A percentile compares a stretch with the other conserved stretches of the same genome.
Conservation (phyloP, 2,113 vertebrate species). For the Harpagus bidentatus region DNA sequence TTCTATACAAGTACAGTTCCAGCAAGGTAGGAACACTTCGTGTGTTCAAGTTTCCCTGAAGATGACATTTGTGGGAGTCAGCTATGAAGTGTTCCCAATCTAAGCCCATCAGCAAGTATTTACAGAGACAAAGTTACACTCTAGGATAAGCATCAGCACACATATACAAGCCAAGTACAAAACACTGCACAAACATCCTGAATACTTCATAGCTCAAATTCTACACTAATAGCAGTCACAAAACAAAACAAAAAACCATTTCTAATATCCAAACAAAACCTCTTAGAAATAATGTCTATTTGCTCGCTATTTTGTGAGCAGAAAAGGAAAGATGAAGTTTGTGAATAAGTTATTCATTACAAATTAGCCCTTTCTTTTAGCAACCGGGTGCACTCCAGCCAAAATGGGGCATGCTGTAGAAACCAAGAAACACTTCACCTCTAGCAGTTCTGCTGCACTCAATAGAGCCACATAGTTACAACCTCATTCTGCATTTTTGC, state of each 20-base stretch:
- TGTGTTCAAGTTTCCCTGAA: background rate
- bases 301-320: background rate
- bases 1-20: background rate
- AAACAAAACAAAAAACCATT: background rate
- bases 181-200: background rate
- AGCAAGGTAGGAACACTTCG: background rate
- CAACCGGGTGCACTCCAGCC: background rate
- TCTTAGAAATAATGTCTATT: background rate
- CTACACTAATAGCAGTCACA: background rate
- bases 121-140: background rate
- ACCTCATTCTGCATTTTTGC: background rate
- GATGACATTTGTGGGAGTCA: background rate
- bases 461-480: fast-evolving
- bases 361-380: background rate
- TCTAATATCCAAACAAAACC: background rate
- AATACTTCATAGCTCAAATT: background rate
- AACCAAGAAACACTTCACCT: background rate
- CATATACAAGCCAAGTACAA: background rate
- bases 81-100: background rate
- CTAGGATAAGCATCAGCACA: background rate
- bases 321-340: background rate
- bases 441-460: background rate
- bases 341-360: background rate
- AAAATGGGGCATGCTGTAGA: background rate
- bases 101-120: background rate